Conservation (phyloP, 2,888 invertebrate species). For the Autographa gamma region DNA sequence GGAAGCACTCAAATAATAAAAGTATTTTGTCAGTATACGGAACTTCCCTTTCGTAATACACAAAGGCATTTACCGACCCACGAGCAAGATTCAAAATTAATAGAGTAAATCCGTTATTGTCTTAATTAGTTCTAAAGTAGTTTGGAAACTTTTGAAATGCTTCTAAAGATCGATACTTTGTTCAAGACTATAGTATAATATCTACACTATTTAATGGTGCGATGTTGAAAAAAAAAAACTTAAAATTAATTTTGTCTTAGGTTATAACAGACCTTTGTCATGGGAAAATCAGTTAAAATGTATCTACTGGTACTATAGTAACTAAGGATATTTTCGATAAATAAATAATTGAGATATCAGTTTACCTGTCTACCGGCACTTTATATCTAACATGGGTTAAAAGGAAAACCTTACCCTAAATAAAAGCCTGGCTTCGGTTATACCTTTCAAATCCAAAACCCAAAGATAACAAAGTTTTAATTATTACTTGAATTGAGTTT, state of each 20-base stretch:
- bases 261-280: no score
- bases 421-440: slow-evolving; percentile 10
- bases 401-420: neutral
- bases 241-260: no score
- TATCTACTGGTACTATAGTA: neutral
- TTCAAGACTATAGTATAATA: neutral
- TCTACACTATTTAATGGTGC: neutral
- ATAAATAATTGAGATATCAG: neutral
- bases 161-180: slow-evolving; percentile 48
- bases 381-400: neutral
- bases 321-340: neutral
- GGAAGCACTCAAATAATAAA: neutral
- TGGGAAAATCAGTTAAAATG: no score
- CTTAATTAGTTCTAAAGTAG: slow-evolving; percentile 57
- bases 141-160: slow-evolving; percentile 47
- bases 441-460: slow-evolving; percentile 25
- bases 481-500: slow-evolving; percentile 47
- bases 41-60: slow-evolving; percentile 37
- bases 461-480: slow-evolving; percentile 49
- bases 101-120: slow-evolving; percentile 54
- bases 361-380: neutral
- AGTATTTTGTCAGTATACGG: slow-evolving; percentile 18
- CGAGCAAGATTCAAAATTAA: slow-evolving; percentile 54
- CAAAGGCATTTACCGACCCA: slow-evolving; percentile 35
- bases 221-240: no score